phyloP scores from a whole-genome alignment of 2,797 vertebrate species.

The Philypnodon macrostomus region DNA sequence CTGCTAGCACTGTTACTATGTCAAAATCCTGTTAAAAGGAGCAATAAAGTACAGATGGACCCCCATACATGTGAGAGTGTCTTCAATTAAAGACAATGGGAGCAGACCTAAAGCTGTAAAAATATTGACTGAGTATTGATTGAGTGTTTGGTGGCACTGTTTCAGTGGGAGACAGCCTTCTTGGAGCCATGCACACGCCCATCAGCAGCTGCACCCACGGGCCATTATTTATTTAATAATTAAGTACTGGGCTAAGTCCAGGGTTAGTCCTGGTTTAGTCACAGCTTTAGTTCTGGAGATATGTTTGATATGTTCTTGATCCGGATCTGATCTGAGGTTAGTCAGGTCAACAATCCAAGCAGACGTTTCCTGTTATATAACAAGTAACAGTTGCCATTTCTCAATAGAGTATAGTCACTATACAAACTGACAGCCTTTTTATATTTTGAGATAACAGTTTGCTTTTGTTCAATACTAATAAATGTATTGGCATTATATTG shows the following conservation, averaged over 20 bases:
- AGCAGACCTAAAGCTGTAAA: background rate
- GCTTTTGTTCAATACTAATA: no score
- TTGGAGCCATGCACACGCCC: constrained; percentile 3
- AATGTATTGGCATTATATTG: no score
- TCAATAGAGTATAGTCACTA: no score
- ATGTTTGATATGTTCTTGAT: no score
- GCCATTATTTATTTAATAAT: background rate
- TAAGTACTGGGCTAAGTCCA: background rate
- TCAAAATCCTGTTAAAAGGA: background rate
- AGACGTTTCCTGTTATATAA: no score
- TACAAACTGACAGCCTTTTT: no score
- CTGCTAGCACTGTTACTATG: background rate
- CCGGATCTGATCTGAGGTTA: background rate
- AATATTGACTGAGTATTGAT: constrained; percentile 6
- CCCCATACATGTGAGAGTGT: background rate
- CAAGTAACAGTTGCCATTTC: no score
- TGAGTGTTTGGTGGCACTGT: background rate
- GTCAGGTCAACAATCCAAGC: no score
- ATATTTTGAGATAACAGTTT: no score
- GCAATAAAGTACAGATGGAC: background rate
- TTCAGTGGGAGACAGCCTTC: background rate
- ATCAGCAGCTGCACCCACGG: constrained; percentile 2
- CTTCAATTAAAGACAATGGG: constrained; percentile 1
- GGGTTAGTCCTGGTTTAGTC: background rate
- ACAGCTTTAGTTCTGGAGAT: constrained; percentile 1